Evolutionary conservation across 2,888 invertebrate genomes (phyloP).

Genomic region (Cryptosula pallasiana): DNA sequence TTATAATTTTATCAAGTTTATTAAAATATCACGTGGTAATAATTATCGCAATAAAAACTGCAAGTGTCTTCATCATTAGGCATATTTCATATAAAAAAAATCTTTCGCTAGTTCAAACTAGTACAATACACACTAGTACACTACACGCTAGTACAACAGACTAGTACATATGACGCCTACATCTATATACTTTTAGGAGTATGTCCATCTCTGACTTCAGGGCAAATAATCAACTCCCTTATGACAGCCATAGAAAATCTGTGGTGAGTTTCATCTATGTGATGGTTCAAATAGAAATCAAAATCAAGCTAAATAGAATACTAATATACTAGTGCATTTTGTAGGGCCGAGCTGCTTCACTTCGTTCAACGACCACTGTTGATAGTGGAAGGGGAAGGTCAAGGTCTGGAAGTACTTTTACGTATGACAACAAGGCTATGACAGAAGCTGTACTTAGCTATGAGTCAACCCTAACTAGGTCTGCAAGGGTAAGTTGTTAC

Average conservation of each 20-base stretch:
- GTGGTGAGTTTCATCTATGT: not conserved
- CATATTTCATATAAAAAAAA: too few species aligned
- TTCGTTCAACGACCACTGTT: not conserved
- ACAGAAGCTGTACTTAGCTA: not conserved
- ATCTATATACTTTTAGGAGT: not conserved
- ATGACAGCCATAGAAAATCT: not conserved
- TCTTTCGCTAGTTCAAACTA: too few species aligned
- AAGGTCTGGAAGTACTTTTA: not conserved
- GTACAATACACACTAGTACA: too few species aligned
- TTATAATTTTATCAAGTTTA: too few species aligned
- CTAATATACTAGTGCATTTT: not conserved
- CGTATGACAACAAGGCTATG: not conserved
- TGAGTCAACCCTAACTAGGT: too few species aligned
- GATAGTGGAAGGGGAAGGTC: conserved; percentile 20
- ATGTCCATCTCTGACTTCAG: not conserved
- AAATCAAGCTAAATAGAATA: not conserved
- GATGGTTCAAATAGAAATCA: too few species aligned
- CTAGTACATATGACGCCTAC: too few species aligned
- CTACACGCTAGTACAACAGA: too few species aligned
- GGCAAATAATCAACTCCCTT: not conserved
- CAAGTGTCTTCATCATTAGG: too few species aligned
- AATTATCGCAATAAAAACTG: too few species aligned
- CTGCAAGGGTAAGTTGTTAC: too few species aligned
- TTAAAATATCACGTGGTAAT: too few species aligned
- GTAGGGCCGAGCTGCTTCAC: not conserved